These are phyloP conservation scores for Euthynnus affinis DNA, from an alignment of 2,797 vertebrate species.

Conservation along the genomic window DNA sequence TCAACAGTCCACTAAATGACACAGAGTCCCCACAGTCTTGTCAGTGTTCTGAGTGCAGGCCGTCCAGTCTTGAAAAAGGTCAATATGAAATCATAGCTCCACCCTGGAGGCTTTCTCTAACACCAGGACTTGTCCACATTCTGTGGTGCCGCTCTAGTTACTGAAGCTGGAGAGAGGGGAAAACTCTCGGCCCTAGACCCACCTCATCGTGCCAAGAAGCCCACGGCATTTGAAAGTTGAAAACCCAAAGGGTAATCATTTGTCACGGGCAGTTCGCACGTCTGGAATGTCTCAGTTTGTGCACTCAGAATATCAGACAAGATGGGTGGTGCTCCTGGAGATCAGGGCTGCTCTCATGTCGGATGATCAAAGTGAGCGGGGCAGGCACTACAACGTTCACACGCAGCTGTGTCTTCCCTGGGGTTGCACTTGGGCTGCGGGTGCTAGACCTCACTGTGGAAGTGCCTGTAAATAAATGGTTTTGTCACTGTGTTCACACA, in stretches of 20 bases:
- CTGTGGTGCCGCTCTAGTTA: conserved; percentile 55
- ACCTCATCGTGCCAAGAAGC: conserved; percentile 60
- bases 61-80: conserved; percentile 61
- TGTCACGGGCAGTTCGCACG: conserved; percentile 71
- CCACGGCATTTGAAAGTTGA: conserved; percentile 57
- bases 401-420: conserved; percentile 72
- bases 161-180: conserved; percentile 39
- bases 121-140: conserved; percentile 63
- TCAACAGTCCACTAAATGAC: conserved; percentile 67
- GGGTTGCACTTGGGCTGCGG: conserved; percentile 75
- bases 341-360: conserved; percentile 67
- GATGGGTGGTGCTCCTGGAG: conserved; percentile 78
- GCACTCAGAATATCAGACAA: conserved; percentile 83
- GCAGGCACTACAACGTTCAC: conserved; percentile 67
- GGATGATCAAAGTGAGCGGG: conserved; percentile 76
- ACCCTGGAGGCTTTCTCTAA: conserved; percentile 51
- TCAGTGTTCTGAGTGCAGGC: conserved; percentile 47
- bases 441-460: conserved; percentile 81
- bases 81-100: conserved; percentile 72
- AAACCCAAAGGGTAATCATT: conserved; percentile 73
- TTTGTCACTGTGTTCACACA: conserved; percentile 85
- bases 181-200: conserved; percentile 43
- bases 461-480: conserved; percentile 83
- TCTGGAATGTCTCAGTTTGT: conserved; percentile 87
- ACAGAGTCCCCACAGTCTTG: conserved; percentile 57